Evolutionary conservation across 2,888 invertebrate species (phyloP).

Genomic region (Bombyx huttoni): DNA sequence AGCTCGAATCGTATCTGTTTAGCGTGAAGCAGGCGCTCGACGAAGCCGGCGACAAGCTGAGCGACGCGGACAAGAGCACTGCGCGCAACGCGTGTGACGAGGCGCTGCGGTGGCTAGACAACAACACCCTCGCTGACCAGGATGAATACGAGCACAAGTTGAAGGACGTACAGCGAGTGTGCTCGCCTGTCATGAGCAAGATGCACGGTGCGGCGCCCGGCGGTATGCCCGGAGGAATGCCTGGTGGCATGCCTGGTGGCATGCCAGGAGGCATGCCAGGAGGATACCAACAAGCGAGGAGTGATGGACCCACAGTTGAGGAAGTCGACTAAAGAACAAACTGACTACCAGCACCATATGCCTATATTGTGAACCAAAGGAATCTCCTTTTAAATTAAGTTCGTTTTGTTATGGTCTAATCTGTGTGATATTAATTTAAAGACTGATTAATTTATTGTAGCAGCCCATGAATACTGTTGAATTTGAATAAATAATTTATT

Average conservation of each 20-base stretch:
- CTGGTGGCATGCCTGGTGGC: constrained; percentile 72
- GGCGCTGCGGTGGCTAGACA: constrained; percentile 79
- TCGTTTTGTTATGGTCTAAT: constrained; percentile 2
- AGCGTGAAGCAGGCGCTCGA: constrained; percentile 78
- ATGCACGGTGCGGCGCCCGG: constrained; percentile 70
- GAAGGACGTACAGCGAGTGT: constrained; percentile 72
- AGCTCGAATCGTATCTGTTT: constrained; percentile 80
- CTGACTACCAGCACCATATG: neutral
- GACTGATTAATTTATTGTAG: constrained; percentile 2
- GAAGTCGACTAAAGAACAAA: constrained; percentile 33
- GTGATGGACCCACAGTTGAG: constrained; percentile 37
- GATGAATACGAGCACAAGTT: constrained; percentile 76
- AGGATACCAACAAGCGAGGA: constrained; percentile 11
- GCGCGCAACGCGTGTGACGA: constrained; percentile 69
- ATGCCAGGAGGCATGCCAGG: constrained; percentile 39
- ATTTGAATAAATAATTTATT: neutral
- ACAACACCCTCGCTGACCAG: constrained; percentile 75
- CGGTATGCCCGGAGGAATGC: constrained; percentile 13
- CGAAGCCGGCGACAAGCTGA: constrained; percentile 74
- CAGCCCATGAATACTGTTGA: neutral
- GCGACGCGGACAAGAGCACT: constrained; percentile 73
- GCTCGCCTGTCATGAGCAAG: constrained; percentile 73
- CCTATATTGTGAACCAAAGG: neutral
- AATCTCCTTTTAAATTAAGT: neutral
- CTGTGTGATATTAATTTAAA: constrained; percentile 3